Base-by-base conservation (phyloP, 1,140 invertebrate species). In the Zaprionus camerounensis region DNA sequence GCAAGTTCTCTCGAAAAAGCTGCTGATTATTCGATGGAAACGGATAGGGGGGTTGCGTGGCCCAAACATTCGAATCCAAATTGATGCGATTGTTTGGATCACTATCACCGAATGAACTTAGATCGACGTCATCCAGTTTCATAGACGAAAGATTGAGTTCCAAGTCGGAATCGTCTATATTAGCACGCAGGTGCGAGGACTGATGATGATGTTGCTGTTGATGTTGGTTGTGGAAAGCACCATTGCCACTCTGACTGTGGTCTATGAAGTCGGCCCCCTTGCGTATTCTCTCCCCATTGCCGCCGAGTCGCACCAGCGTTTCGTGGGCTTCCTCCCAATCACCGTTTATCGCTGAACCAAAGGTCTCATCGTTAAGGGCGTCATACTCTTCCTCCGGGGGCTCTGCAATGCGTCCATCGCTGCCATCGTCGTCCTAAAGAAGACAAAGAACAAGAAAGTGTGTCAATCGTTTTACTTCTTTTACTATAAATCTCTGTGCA, bases 351-450 rank as follows among this genome's bases (percentile, higher is more conserved):
- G 96, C 95, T 56, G 95, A 94, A 44, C 97, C 97, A 93, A 98
- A 98, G 2, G 97, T 98, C 93, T 98, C 97, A 94, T 98, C 96
- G 91, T 98, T 98, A 66, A 98, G 94, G 1, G 97, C 96, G 94
- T 98, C 97, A 93, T 97, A 98, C 81, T 97, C 96, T 73, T 97
- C 96, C 82, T 97, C 97, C 44, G 96, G 96, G 69, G 95, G 95
- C 76, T 94, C 95, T 38, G 68, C 85, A 56, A 91, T 80, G 64
- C 94, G 93, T 44, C 95, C 94, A 58, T 95, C 94, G 28, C 91
- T 91, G 49, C 95, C 94, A 57, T 95, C 94, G 28, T 91, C 91
- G 49, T 91, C 91, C 80, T 83, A 59, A 20, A 57, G 2, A 49
- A 65, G 17, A 49, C 36, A 53, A 24, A 56, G 15, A 81, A 24